Evolutionary conservation across 2,888 invertebrate genomes (phyloP), one percentile per base, ranked within the genome.

Genomic region (Polydrusus cervinus): DNA sequence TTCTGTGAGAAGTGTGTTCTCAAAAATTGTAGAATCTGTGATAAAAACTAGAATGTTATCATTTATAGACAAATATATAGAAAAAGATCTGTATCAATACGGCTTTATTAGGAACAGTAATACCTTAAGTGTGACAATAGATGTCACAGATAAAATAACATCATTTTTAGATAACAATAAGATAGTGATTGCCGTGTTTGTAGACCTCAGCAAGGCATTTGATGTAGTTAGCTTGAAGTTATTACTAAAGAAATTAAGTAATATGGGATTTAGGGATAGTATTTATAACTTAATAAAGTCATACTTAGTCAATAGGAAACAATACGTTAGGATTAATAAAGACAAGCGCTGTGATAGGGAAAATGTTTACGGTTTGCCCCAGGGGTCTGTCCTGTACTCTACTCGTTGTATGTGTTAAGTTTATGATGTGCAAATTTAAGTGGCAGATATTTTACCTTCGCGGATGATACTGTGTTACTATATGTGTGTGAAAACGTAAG

Each of bases 401-500:
- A 61, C 13, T 61, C 64, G 14, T 34, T 40, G 7, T 64, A 64
- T 64, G 45, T 65, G 6, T 45, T 65, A n/a, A 65, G 30, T 65
- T 20, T 65, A 6, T 18, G 16, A 47, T 14, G 16, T 65, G 30
- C 47, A 11, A 25, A 8, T n/a, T n/a, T 65, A 30, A 30, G 8
- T 10, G 65, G 20, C 16, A 8, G 43, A 1, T 65, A 65, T 47
- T 65, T 65, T 14, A 65, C 43, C 14, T 65, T 25, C 43, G 65
- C 47, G 45, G 65, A 65, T 16, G 65, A 65, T 16, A 65, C 65
- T 11, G 65, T 45, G 10, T 25, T 65, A 30, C 14, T 65, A 8
- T 65, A 65, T 14, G 20, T 16, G 9, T 47, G 14, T 14, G 7
- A n/a, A 16, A 65, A 40, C 8, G 7, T 7, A 6, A 40, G 13